Conservation (phyloP, 2,113 vertebrate species). For the Chaetodon trifascialis region DNA sequence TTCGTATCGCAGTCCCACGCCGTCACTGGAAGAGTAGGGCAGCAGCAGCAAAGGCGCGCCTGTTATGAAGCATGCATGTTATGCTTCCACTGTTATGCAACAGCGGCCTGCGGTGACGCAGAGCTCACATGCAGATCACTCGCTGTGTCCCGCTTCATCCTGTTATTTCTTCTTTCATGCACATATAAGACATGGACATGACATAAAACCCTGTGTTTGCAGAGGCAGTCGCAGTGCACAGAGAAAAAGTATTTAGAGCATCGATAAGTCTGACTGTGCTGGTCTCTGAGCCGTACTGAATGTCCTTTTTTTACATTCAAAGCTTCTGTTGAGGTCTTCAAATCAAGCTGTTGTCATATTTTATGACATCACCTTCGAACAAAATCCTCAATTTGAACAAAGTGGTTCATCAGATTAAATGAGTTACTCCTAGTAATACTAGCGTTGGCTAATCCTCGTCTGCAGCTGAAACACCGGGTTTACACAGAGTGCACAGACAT, state of each 20-base stretch:
- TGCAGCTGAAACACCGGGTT: no score
- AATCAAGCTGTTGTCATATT: no score
- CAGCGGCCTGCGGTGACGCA: conserved; percentile 43
- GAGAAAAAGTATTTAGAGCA: neutral
- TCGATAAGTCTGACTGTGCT: neutral
- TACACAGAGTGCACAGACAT: no score
- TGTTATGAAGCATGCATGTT: conserved; percentile 62
- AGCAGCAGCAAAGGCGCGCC: conserved; percentile 6
- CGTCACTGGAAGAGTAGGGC: conserved; percentile 22
- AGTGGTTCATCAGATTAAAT: neutral
- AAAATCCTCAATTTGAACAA: no score
- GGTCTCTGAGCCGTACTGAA: no score
- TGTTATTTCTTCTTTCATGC: neutral
- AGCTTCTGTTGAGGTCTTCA: no score
- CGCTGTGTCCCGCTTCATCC: conserved; percentile 10
- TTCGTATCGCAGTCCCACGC: neutral
- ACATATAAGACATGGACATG: neutral
- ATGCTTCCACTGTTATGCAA: conserved; percentile 55
- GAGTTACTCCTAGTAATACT: neutral
- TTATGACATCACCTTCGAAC: no score
- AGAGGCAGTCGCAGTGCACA: neutral
- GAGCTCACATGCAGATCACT: conserved; percentile 6
- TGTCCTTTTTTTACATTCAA: no score
- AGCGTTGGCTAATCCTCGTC: no score
- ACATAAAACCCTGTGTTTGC: neutral